phyloP scores from a whole-genome alignment of 2,888 invertebrate species.

The Apamea sordens region DNA sequence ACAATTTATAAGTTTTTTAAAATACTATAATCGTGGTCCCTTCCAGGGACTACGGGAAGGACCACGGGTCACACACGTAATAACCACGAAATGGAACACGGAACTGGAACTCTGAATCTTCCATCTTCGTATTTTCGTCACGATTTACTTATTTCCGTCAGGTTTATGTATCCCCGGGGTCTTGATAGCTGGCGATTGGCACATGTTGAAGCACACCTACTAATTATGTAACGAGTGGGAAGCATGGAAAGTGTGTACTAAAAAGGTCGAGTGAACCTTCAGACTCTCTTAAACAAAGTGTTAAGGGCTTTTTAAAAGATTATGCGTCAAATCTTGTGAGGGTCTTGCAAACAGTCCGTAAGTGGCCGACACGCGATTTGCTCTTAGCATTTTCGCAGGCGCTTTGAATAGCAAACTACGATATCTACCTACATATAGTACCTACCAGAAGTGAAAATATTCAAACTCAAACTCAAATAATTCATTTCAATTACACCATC shows the following conservation, averaged over 20 bases:
- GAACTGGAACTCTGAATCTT: background rate
- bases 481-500: too few species aligned
- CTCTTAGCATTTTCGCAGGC: conserved; percentile 7
- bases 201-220: conserved; percentile 3
- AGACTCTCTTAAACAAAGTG: conserved; percentile 9
- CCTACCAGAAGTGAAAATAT: background rate
- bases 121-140: background rate
- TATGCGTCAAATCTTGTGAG: conserved; percentile 20
- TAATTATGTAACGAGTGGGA: conserved; percentile 11
- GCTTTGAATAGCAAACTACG: background rate
- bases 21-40: too few species aligned
- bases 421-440: too few species aligned
- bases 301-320: conserved; percentile 22
- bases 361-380: background rate
- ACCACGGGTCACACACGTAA: too few species aligned
- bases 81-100: background rate
- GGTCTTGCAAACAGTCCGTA: conserved; percentile 1
- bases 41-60: too few species aligned
- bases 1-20: background rate
- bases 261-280: background rate
- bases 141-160: too few species aligned
- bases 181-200: background rate
- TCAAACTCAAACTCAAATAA: too few species aligned
- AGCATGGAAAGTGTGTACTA: background rate
- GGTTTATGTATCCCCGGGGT: too few species aligned